These are phyloP conservation scores for Papilio aristodemus DNA, from an alignment of 1,140 invertebrate genomes.

Conservation along the genomic window DNA sequence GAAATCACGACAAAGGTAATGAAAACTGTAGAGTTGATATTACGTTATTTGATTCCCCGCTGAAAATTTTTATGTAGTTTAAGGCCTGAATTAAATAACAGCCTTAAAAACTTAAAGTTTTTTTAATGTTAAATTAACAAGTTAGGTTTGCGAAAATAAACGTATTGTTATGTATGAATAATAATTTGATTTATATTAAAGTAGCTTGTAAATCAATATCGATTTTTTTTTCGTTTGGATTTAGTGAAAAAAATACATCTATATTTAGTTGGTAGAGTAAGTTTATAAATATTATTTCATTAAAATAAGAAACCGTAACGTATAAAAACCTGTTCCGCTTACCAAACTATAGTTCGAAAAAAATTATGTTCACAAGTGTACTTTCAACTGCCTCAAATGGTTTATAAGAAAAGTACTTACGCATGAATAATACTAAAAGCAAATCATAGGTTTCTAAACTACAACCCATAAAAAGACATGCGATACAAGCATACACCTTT, in stretches of 20 bases:
- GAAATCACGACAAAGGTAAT: conserved; percentile 37
- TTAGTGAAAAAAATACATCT: no score
- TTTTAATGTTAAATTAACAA: no score
- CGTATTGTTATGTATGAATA: no score
- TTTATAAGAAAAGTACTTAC: conserved; percentile 2
- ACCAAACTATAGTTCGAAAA: background rate
- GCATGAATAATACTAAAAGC: conserved; percentile 5
- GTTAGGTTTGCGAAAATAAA: no score
- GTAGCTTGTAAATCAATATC: no score
- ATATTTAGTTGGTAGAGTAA: no score
- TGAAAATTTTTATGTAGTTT: background rate
- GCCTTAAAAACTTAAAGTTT: background rate
- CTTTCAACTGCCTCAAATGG: conserved; percentile 3
- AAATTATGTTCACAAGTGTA: conserved; percentile 1
- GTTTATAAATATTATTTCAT: background rate
- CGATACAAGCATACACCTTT: background rate
- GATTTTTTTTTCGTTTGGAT: no score
- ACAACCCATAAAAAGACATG: background rate
- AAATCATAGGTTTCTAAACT: conserved; percentile 3
- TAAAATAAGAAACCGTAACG: background rate
- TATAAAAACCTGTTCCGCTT: background rate
- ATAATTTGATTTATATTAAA: no score
- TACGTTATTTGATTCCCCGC: conserved; percentile 18
- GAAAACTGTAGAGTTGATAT: conserved; percentile 32
- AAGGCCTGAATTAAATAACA: background rate